A percentile compares a stretch with the other conserved stretches of the same genome.
These are phyloP conservation scores for Tachysurus vachellii DNA, from an alignment of 2,113 vertebrate genomes.

Conservation along the genomic window DNA sequence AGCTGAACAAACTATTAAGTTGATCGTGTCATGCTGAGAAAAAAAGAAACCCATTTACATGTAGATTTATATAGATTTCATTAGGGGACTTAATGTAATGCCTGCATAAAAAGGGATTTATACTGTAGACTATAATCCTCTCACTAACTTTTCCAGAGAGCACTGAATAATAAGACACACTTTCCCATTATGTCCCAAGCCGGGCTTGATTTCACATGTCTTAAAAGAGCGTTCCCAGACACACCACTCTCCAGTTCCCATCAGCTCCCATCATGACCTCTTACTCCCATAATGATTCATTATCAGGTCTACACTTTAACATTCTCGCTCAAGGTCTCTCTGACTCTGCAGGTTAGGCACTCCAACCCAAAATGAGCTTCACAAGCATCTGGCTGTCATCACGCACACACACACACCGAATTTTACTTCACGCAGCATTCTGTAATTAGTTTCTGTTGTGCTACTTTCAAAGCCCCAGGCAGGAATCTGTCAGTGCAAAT, in stretches of 20 bases:
- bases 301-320: constrained; percentile 37
- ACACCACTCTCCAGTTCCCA: constrained; percentile 17
- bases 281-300: constrained; percentile 45
- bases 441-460: constrained; percentile 54
- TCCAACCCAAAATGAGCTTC: constrained; percentile 33
- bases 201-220: constrained; percentile 29
- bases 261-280: constrained; percentile 39
- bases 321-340: constrained; percentile 23
- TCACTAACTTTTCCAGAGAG: constrained; percentile 3
- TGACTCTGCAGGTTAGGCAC: constrained; percentile 33
- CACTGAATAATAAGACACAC: constrained; percentile 24
- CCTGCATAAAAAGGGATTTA: not conserved
- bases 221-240: constrained; percentile 22
- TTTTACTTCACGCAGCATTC: constrained; percentile 17
- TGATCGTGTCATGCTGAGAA: not conserved
- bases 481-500: constrained; percentile 52
- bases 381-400: constrained; percentile 2
- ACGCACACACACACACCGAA: constrained; percentile 22
- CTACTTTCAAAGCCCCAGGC: constrained; percentile 43
- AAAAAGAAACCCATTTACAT: not conserved
- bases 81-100: not conserved
- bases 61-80: constrained; percentile 17
- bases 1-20: not conserved
- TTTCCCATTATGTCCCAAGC: constrained; percentile 19
- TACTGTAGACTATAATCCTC: constrained; percentile 3